Conservation (phyloP, 2,113 vertebrate species). For the Crotalus viridis region DNA sequence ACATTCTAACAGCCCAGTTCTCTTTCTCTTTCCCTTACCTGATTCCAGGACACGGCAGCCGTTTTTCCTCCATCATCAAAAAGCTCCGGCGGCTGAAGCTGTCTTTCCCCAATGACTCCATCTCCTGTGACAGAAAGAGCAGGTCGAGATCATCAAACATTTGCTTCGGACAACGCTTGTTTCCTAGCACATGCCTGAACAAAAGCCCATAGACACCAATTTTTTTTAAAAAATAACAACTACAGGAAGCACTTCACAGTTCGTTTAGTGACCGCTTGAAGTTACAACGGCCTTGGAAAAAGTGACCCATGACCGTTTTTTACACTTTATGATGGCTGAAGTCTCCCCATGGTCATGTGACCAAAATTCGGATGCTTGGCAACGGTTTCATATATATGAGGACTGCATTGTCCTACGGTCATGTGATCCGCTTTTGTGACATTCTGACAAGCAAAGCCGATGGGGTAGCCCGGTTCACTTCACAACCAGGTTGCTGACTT, state of each 20-base stretch:
- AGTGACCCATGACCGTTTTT: too few relatives aligned
- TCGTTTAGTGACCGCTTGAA: too few relatives aligned
- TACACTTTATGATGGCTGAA: neutral
- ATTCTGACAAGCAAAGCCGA: too few relatives aligned
- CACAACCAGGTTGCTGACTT: too few relatives aligned
- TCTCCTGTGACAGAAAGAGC: neutral
- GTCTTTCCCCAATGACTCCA: neutral
- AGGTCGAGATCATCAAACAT: neutral
- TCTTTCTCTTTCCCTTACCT: neutral
- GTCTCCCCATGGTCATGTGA: neutral
- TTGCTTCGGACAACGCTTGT: neutral
- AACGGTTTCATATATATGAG: neutral
- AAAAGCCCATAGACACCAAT: neutral
- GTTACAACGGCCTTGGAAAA: too few relatives aligned
- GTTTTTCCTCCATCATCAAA: neutral
- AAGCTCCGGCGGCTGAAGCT: neutral
- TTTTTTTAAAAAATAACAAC: neutral
- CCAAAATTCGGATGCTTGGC: neutral
- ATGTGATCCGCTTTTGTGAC: too few relatives aligned
- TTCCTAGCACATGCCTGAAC: neutral
- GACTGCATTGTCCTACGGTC: neutral
- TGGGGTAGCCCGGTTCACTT: too few relatives aligned
- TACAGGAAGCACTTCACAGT: too few relatives aligned
- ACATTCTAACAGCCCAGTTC: too few relatives aligned
- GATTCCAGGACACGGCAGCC: neutral